These are phyloP conservation scores for Calypte anna DNA, from an alignment of 2,113 vertebrate genomes.

Conservation along the genomic window DNA sequence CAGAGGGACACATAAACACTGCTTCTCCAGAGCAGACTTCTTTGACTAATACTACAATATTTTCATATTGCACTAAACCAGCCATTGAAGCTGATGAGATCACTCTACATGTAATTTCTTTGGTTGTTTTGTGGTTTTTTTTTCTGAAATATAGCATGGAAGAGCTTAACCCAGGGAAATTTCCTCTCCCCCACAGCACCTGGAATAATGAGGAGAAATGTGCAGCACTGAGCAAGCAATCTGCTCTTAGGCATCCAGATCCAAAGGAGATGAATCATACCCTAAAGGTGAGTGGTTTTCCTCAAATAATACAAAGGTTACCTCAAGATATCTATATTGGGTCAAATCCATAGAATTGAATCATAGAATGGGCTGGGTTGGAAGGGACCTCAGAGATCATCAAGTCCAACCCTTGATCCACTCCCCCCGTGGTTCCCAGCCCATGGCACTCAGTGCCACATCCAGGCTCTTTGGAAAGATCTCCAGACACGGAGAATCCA, in stretches of 20 bases:
- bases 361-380: no score
- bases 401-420: no score
- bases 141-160: neutral
- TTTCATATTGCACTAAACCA: neutral
- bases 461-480: no score
- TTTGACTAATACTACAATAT: neutral
- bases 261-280: neutral
- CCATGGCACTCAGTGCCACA: no score
- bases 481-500: no score
- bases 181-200: neutral
- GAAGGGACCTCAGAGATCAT: no score
- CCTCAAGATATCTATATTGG: neutral
- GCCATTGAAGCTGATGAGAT: neutral
- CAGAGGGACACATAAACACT: neutral
- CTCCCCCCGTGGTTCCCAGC: no score
- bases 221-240: rapidly evolving
- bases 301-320: neutral
- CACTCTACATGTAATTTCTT: neutral
- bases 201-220: neutral
- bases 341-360: no score
- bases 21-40: neutral
- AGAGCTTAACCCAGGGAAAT: neutral
- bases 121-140: neutral
- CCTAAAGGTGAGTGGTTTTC: neutral
- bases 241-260: neutral